These are phyloP conservation scores for Ectemnius lituratus DNA, from an alignment of 2,888 invertebrate genomes.

Conservation along the genomic window DNA sequence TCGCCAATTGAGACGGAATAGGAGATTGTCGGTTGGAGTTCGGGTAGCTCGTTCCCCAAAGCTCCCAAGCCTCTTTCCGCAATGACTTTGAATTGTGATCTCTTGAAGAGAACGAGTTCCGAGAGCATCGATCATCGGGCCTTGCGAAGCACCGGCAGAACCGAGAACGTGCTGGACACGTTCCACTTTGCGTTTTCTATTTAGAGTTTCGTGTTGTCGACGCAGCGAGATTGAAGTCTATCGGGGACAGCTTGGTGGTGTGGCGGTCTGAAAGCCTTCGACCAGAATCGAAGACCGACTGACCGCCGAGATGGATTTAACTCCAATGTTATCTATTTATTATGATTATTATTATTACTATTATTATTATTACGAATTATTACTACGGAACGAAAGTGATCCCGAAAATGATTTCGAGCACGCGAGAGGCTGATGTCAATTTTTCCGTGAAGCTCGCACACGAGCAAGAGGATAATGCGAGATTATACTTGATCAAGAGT, in stretches of 20 bases:
- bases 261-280: background rate
- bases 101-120: slow-evolving; percentile 20
- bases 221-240: slow-evolving; percentile 21
- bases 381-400: no score
- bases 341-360: background rate
- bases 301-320: no score
- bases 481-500: no score
- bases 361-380: no score
- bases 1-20: no score
- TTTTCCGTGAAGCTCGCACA: no score
- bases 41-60: no score
- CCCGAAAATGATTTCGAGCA: background rate
- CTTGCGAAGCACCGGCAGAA: slow-evolving; percentile 32
- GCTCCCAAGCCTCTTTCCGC: slow-evolving; percentile 29
- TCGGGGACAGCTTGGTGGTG: background rate
- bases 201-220: slow-evolving; percentile 31
- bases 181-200: slow-evolving; percentile 39
- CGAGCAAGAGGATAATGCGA: no score
- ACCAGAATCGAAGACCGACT: background rate
- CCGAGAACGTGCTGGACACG: slow-evolving; percentile 64
- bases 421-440: background rate
- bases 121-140: slow-evolving; percentile 40
- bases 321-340: slow-evolving; percentile 1
- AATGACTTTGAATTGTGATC: slow-evolving; percentile 18
- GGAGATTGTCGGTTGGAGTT: no score